Conservation (phyloP, 2,888 invertebrate species). For the Apotomis turbidana region DNA sequence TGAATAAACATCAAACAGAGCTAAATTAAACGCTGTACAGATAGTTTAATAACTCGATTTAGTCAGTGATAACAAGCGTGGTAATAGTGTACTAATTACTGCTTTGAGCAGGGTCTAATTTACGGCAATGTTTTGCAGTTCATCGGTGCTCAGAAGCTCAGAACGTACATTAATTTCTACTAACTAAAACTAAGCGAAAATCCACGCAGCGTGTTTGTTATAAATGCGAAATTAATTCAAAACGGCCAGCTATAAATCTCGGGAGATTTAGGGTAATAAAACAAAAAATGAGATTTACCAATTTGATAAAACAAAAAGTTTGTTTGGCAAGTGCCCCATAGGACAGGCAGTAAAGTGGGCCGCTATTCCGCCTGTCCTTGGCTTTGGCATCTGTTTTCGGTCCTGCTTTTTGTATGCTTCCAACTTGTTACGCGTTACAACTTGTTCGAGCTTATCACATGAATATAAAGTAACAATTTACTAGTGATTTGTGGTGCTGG, state of each 20-base stretch:
- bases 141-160: conserved; percentile 52
- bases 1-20: conserved; percentile 34
- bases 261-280: conserved; percentile 74
- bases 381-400: conserved; percentile 56
- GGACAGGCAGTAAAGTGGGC: conserved; percentile 56
- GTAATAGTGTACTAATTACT: conserved; percentile 42
- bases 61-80: conserved; percentile 42
- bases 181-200: conserved; percentile 62
- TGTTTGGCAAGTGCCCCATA: conserved; percentile 73
- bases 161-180: conserved; percentile 62
- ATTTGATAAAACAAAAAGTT: conserved; percentile 80
- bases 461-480: conserved; percentile 28
- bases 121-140: conserved; percentile 48
- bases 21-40: conserved; percentile 30
- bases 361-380: conserved; percentile 52
- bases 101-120: conserved; percentile 43
- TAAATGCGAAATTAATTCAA: conserved; percentile 81
- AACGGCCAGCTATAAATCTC: conserved; percentile 78
- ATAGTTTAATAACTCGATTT: conserved; percentile 37
- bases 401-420: conserved; percentile 56
- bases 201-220: conserved; percentile 70
- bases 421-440: conserved; percentile 49
- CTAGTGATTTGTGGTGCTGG: not conserved
- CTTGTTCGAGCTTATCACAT: conserved; percentile 44
- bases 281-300: conserved; percentile 80